Evolutionary conservation across 2,888 invertebrate genomes (phyloP), one percentile per base, ranked within the genome.

Genomic region (Nematopogon swammerdamellus): DNA sequence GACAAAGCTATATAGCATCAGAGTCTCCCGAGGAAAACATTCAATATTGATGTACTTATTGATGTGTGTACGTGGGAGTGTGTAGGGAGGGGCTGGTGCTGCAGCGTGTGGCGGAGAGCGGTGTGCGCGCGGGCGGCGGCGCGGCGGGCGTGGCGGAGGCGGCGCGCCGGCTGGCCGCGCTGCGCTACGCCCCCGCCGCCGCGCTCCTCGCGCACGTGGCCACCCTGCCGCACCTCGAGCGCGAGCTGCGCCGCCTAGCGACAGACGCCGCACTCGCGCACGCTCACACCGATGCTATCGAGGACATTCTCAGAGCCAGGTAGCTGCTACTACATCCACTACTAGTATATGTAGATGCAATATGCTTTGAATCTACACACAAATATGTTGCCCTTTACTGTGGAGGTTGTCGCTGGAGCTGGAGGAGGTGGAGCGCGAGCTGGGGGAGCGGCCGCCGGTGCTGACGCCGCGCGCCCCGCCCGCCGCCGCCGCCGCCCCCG

Each of bases 81-180:
- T 25, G 25, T 25, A 72, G 73, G 50, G 73, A 73, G 52, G 69
- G 68, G 2, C 46, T 50, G 2, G 72, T 76, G n/a, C 59, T 75
- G 30, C 57, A 60, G 47, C 59, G 61, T 5, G 67, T 72, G 50
- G 61, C 65, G 0, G 44, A 44, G 50, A 54, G 53, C 54, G 69
- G 69, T 20, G 45, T 60, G 19, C 16, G 29, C 2, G 63, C 60
- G 47, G 64, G 61, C 16, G 51, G 47, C 19, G 58, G 53, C 16
- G 72, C 65, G 3, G 60, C 61, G 45, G 65, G 59, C 4, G 65
- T 63, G 17, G 61, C 57, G 20, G 58, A 54, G 42, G 64, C 61
- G 8, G 67, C 65, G 52, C 60, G 63, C 16, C 61, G 66, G 0
- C 63, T 70, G 49, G 70, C 64, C 6, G 61, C 60, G 54, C 60